phyloP scores from a whole-genome alignment of 2,888 invertebrate genomes.

The Bombylius discolor region DNA sequence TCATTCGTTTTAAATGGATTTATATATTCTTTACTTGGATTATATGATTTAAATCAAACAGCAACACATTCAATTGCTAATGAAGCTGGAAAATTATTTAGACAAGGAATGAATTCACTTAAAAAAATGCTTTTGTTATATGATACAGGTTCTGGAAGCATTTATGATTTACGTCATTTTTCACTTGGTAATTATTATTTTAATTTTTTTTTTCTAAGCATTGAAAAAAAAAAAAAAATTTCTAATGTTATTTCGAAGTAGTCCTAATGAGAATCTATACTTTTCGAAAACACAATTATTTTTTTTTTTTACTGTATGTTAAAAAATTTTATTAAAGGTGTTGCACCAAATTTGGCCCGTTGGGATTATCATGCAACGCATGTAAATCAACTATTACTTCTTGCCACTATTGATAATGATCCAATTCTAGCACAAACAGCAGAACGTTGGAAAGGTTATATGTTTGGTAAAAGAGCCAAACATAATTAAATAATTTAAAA shows the following conservation, averaged over 20 bases:
- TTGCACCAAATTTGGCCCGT: constrained; percentile 86
- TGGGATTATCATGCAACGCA: constrained; percentile 99
- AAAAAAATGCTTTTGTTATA: constrained; percentile 78
- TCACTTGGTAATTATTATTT: constrained; percentile 46
- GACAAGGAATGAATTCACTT: constrained; percentile 74
- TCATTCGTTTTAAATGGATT: constrained; percentile 97
- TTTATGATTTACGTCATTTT: constrained; percentile 91
- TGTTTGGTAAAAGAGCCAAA: constrained; percentile 85
- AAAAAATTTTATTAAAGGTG: constrained; percentile 25
- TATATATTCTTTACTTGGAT: constrained; percentile 89
- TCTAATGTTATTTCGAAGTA: too few species aligned
- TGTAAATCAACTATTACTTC: constrained; percentile 82
- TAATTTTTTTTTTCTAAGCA: background rate
- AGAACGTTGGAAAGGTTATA: constrained; percentile 86
- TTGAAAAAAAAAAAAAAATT: too few species aligned
- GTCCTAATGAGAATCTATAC: too few species aligned
- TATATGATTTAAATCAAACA: constrained; percentile 84
- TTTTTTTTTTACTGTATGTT: background rate
- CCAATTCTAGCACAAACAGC: constrained; percentile 72
- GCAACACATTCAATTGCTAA: constrained; percentile 56
- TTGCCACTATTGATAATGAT: constrained; percentile 75
- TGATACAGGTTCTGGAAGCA: constrained; percentile 90
- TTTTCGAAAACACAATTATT: too few species aligned
- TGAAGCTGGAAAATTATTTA: constrained; percentile 63
- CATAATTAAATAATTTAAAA: constrained; percentile 58